Conservation (phyloP, 2,113 vertebrate genomes). For the Emydocephalus ijimae region DNA sequence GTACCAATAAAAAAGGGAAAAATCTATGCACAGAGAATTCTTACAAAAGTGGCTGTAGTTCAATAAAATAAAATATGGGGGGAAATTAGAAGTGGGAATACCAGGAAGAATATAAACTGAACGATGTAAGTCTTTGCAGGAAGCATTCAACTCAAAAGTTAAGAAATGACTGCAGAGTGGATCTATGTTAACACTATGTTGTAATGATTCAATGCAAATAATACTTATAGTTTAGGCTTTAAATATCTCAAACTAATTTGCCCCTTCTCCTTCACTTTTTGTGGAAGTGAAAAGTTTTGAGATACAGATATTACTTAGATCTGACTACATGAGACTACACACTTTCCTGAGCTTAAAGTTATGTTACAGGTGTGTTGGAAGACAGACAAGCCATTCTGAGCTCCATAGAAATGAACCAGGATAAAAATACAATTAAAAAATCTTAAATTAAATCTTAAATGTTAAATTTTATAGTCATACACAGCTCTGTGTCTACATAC, state of each 20-base stretch:
- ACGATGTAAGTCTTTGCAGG: rapidly evolving
- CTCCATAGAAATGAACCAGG: background rate
- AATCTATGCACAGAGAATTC: background rate
- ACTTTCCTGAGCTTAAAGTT: background rate
- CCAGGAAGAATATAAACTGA: background rate
- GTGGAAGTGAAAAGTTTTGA: background rate
- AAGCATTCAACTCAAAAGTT: constrained; percentile 20
- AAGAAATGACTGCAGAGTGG: background rate
- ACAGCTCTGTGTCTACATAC: background rate
- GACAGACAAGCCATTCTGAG: background rate
- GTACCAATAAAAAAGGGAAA: background rate
- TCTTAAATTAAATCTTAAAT: too few relatives aligned
- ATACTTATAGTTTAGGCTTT: background rate
- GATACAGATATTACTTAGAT: background rate
- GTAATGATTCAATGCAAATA: background rate
- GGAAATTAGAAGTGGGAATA: background rate
- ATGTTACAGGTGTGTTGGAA: background rate
- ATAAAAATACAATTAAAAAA: background rate
- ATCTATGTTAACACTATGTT: background rate
- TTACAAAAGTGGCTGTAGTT: background rate
- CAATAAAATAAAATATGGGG: background rate
- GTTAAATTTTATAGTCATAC: background rate
- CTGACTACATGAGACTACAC: too few relatives aligned
- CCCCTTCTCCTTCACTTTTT: background rate
- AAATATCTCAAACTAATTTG: background rate